phyloP scores from a whole-genome alignment of 2,888 invertebrate species.

The Fragum fragum region DNA sequence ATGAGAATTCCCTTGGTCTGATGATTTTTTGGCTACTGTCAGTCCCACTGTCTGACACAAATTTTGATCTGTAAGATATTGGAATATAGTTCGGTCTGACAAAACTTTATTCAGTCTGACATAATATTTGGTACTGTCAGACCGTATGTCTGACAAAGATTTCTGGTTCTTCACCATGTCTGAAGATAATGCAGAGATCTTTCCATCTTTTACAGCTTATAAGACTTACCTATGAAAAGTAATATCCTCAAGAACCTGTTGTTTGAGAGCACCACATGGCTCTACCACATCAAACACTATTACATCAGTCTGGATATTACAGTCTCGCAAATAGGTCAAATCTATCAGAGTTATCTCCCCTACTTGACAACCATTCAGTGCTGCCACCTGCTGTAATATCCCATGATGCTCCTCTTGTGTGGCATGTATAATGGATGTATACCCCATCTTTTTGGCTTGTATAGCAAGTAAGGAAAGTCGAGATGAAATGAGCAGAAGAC shows the following conservation, averaged over 20 bases:
- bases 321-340: slow-evolving; percentile 45
- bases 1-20: too few species aligned
- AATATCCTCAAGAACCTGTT: slow-evolving; percentile 81
- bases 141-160: too few species aligned
- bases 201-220: too few species aligned
- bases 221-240: slow-evolving; percentile 78
- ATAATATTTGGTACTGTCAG: too few species aligned
- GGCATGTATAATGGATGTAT: slow-evolving; percentile 67
- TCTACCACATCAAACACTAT: slow-evolving; percentile 76
- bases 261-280: slow-evolving; percentile 77
- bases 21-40: too few species aligned
- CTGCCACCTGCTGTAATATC: slow-evolving; percentile 63
- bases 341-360: slow-evolving; percentile 59
- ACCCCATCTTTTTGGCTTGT: slow-evolving; percentile 75
- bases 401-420: slow-evolving; percentile 66
- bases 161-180: too few species aligned
- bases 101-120: too few species aligned
- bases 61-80: too few species aligned
- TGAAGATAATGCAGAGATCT: too few species aligned
- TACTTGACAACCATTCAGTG: slow-evolving; percentile 60
- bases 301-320: slow-evolving; percentile 64
- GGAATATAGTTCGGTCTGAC: too few species aligned
- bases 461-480: slow-evolving; percentile 77
- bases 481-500: slow-evolving; percentile 74
- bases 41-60: too few species aligned